Evolutionary conservation across 1,140 invertebrate species (phyloP).

Genomic region (Bacillus rossius): DNA sequence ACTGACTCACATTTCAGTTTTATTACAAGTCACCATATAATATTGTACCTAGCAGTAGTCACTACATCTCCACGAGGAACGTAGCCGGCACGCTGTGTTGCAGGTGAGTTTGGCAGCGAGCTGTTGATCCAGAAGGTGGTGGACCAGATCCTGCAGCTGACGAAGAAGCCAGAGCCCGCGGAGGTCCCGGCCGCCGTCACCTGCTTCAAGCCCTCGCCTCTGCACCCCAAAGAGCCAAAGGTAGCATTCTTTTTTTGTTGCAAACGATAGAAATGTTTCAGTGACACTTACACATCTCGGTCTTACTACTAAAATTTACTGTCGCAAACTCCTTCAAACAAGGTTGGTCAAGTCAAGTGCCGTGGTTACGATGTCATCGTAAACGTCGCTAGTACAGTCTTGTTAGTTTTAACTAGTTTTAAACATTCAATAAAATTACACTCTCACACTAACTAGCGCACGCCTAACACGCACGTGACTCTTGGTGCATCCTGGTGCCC

Average conservation of each 20-base stretch:
- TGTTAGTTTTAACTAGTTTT: too few relatives aligned
- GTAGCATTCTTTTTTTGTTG: not conserved
- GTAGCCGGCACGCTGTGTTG: too few relatives aligned
- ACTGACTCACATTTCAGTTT: too few relatives aligned
- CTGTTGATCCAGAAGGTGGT: conserved; percentile 29
- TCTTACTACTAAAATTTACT: not conserved
- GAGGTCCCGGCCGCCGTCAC: not conserved
- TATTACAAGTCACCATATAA: too few relatives aligned
- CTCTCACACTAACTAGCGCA: too few relatives aligned
- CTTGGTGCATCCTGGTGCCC: too few relatives aligned
- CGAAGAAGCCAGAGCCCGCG: not conserved
- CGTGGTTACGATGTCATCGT: too few relatives aligned
- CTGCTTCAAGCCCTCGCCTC: not conserved
- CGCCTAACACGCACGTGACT: too few relatives aligned
- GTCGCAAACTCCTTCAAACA: not conserved
- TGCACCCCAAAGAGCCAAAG: not conserved
- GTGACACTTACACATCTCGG: not conserved
- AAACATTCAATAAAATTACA: too few relatives aligned
- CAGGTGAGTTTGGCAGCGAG: conserved; percentile 26
- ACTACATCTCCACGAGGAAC: too few relatives aligned
- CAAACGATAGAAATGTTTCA: not conserved
- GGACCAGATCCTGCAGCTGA: conserved; percentile 2
- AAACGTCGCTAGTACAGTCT: too few relatives aligned
- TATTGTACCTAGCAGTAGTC: too few relatives aligned
- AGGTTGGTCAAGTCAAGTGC: not conserved